phyloP scores from a whole-genome alignment of 2,113 vertebrate genomes.

The Pandion haliaetus region DNA sequence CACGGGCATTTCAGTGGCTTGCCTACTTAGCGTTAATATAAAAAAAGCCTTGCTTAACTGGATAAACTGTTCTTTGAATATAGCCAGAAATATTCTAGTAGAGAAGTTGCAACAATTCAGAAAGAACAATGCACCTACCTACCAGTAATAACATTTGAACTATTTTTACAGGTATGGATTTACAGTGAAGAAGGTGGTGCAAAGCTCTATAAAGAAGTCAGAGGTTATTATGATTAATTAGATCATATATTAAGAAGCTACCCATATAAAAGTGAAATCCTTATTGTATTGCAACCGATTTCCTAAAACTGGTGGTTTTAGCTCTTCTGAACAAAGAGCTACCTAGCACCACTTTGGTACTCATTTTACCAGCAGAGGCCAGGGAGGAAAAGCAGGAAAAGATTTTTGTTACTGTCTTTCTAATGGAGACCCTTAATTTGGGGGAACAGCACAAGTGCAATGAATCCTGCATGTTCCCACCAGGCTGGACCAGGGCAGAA shows the following conservation, averaged over 20 bases:
- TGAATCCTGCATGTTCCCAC: neutral
- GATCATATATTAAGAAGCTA: neutral
- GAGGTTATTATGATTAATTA: neutral
- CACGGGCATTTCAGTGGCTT: neutral
- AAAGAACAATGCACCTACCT: neutral
- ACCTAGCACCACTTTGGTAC: neutral
- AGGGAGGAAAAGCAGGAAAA: neutral
- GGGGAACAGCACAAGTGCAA: neutral
- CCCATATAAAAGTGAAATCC: neutral
- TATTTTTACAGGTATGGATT: neutral
- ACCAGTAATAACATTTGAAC: neutral
- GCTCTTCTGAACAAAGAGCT: neutral
- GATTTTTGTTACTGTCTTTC: neutral
- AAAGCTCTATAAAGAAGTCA: neutral
- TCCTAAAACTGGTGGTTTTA: neutral
- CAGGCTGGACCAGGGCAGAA: neutral
- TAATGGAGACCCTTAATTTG: neutral
- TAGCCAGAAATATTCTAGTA: neutral
- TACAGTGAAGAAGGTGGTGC: neutral
- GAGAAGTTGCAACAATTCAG: neutral
- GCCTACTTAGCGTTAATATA: neutral
- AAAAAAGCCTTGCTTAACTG: neutral
- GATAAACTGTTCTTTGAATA: neutral
- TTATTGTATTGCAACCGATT: neutral
- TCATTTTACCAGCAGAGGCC: neutral